Evolutionary conservation across 2,113 vertebrate genomes (phyloP).

Genomic region (Alethe diademata): DNA sequence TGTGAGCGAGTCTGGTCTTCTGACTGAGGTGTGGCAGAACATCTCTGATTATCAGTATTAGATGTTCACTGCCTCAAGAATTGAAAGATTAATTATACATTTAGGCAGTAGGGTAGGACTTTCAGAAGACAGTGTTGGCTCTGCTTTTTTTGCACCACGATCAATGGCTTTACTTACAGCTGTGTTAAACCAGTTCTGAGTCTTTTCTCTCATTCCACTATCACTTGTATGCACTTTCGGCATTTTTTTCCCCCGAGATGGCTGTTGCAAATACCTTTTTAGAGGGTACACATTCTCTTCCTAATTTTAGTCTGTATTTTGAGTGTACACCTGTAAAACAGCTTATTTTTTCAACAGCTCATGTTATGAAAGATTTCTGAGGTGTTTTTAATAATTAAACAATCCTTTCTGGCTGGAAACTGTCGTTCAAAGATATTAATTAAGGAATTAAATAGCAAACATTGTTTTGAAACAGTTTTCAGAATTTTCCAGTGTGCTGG

Average conservation of each 20-base stretch:
- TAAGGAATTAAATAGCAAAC: neutral
- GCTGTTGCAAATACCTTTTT: neutral
- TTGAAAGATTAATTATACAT: neutral
- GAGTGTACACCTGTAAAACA: neutral
- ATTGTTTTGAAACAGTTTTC: neutral
- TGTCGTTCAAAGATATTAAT: neutral
- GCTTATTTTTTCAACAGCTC: neutral
- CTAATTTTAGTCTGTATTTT: neutral
- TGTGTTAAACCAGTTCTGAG: neutral
- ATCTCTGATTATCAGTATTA: neutral
- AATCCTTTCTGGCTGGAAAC: neutral
- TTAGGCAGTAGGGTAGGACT: neutral
- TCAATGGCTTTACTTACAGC: neutral
- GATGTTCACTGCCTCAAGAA: neutral
- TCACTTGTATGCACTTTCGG: fast-evolving
- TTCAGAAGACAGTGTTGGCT: neutral
- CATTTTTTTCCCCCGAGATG: neutral
- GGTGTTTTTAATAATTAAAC: neutral
- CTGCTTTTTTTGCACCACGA: neutral
- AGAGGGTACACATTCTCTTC: neutral
- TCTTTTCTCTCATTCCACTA: neutral
- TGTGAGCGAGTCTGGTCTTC: neutral
- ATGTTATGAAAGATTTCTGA: neutral
- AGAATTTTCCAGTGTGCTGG: neutral
- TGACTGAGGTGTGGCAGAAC: neutral